Evolutionary conservation across 1,140 invertebrate species (phyloP).

Genomic region (Helicorthomorpha holstii): DNA sequence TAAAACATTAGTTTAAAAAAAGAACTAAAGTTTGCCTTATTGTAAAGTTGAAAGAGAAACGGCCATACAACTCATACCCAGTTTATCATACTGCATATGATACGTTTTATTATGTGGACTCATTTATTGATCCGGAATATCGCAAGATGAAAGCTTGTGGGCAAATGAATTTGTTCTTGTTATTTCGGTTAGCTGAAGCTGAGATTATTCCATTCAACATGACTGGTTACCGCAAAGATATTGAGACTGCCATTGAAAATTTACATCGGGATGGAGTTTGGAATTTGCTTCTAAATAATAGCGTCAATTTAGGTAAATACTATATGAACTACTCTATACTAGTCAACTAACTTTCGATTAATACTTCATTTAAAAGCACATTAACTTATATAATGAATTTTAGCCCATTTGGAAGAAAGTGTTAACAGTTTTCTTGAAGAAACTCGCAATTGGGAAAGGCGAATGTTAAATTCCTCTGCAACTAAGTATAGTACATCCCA

Average conservation of each 20-base stretch:
- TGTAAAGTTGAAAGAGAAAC: too few species aligned
- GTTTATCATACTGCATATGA: constrained; percentile 22
- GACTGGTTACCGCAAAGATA: not conserved
- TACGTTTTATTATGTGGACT: constrained; percentile 18
- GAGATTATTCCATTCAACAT: not conserved
- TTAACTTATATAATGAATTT: not conserved
- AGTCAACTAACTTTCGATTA: not conserved
- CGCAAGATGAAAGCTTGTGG: not conserved
- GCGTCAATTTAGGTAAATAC: not conserved
- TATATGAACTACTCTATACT: not conserved
- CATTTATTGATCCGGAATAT: constrained; percentile 18
- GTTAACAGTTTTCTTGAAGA: not conserved
- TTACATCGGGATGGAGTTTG: not conserved
- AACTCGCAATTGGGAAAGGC: not conserved
- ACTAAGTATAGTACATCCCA: not conserved
- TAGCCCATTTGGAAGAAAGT: not conserved
- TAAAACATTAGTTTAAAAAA: too few species aligned
- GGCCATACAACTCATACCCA: constrained; percentile 17
- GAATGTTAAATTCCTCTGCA: not conserved
- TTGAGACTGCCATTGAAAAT: not conserved
- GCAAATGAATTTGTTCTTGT: not conserved
- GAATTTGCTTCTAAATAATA: not conserved
- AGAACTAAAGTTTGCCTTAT: too few species aligned
- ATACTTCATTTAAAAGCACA: not conserved
- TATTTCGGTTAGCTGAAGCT: not conserved